Evolutionary conservation across 2,888 invertebrate genomes (phyloP), one percentile per base, ranked within the genome.

Genomic region (Oeneis ivallda): DNA sequence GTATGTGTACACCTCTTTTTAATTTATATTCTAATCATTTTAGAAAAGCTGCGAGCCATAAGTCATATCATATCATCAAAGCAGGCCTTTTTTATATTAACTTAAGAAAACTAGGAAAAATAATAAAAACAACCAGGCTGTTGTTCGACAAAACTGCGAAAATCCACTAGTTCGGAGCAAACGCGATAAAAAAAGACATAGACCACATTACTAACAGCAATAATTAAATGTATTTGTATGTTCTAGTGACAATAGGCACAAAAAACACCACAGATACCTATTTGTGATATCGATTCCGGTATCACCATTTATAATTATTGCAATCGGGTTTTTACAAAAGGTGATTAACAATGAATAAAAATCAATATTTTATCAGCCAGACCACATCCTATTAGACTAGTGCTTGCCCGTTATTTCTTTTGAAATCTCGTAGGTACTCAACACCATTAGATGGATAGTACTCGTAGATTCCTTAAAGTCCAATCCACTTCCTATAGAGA

Each of bases 221-320:
- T 10, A 57, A 43, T 8, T 45, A 45, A 37, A 39, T 39, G 37
- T 41, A 41, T 6, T 41, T 6, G 17, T 39, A 37, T 39, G 17
- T 19, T 39, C 39, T 17, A 39, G 39, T 57, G 43, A n/a, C 26
- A 32, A 34, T 17, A 58, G 10, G 11, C 5, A 49, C 17, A 58
- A 58, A 56, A 58, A 32, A 45, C 32, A 9, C 45, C 10, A 26
- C 43, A 15, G 13, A 32, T 37, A 53, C 57, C 26, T 19, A 26
- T 26, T 26, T 26, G 43, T 19, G 10, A 15, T 45, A 58, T 45
- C 58, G n/a, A 58, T 58, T 58, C 58, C 58, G 45, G 58, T 58
- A 58, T 58, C 58, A 58, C 58, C 58, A 58, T 58, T 58, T 58
- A 58, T 34, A 45, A 57, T 43, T 11, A 45, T 45, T 58, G 32